Evolutionary conservation across 64 coral and sea anemone species (phyloP).

Genomic region (Actinia equina): DNA sequence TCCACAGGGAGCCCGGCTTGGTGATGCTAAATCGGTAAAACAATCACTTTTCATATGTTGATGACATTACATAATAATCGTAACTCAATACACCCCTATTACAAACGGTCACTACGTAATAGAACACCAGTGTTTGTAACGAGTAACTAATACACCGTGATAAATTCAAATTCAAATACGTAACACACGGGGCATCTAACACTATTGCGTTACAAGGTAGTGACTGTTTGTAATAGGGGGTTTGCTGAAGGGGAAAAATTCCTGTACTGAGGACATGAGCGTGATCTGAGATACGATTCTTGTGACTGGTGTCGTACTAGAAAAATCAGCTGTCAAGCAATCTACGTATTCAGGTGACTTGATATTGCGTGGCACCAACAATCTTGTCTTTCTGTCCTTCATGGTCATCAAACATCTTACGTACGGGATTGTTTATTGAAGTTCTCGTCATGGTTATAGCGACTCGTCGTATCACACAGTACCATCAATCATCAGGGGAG

Average conservation of each 20-base stretch:
- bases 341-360: slow-evolving; percentile 81
- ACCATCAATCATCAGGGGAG: slow-evolving; percentile 89
- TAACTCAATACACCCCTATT: too few relatives aligned
- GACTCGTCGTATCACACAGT: slow-evolving; percentile 51
- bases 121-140: too few relatives aligned
- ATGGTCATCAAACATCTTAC: slow-evolving; percentile 76
- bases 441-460: slow-evolving; percentile 51
- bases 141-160: slow-evolving; percentile 64
- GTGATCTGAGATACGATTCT: slow-evolving; percentile 84
- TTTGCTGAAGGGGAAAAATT: slow-evolving; percentile 32
- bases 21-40: too few relatives aligned
- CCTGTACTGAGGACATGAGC: slow-evolving; percentile 64
- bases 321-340: slow-evolving; percentile 69
- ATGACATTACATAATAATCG: too few relatives aligned
- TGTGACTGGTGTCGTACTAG: slow-evolving; percentile 52
- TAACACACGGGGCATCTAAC: slow-evolving; percentile 58
- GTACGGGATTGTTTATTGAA: slow-evolving; percentile 34
- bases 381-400: slow-evolving; percentile 53
- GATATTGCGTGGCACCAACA: slow-evolving; percentile 41
- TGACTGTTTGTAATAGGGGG: too few relatives aligned
- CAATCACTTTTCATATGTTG: too few relatives aligned
- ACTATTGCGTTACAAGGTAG: too few relatives aligned
- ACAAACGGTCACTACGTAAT: slow-evolving; percentile 51
- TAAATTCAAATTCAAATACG: too few relatives aligned
- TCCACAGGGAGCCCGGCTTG: too few relatives aligned